Conservation (phyloP, 1,140 invertebrate species). For the Prorops nasuta region DNA sequence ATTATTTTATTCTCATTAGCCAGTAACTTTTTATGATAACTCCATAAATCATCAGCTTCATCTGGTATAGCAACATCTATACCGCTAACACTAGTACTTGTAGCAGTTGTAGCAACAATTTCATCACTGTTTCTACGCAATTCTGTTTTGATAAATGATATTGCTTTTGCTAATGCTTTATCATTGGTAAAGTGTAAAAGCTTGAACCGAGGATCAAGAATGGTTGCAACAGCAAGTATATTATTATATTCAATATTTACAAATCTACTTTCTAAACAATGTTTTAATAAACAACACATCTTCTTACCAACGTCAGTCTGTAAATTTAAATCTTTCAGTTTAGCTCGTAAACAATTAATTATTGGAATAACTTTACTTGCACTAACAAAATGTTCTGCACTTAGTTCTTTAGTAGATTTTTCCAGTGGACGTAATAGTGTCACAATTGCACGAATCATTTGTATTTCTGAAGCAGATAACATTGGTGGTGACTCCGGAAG, state of each 20-base stretch:
- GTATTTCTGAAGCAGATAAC: slow-evolving; percentile 35
- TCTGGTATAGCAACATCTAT: too few relatives aligned
- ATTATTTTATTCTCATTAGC: too few relatives aligned
- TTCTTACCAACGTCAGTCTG: slow-evolving; percentile 21
- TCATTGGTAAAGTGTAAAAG: slow-evolving; percentile 24
- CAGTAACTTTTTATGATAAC: too few relatives aligned
- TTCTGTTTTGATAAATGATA: too few relatives aligned
- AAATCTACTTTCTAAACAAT: slow-evolving; percentile 32
- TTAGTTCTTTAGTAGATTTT: slow-evolving; percentile 46
- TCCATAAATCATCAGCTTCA: too few relatives aligned
- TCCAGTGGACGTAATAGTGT: slow-evolving; percentile 39
- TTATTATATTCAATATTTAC: slow-evolving; percentile 22
- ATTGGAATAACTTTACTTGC: slow-evolving; percentile 46
- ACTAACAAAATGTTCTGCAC: slow-evolving; percentile 46
- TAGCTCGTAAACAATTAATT: slow-evolving; percentile 37
- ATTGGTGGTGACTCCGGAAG: slow-evolving; percentile 38
- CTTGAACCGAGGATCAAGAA: slow-evolving; percentile 33
- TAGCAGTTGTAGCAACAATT: too few relatives aligned
- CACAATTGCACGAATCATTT: slow-evolving; percentile 28
- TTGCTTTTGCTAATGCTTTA: too few relatives aligned
- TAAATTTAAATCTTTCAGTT: slow-evolving; percentile 28
- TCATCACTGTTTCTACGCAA: too few relatives aligned
- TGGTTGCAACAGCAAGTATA: slow-evolving; percentile 15
- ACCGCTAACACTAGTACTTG: too few relatives aligned
- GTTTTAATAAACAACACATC: slow-evolving; percentile 6